Base-by-base conservation (phyloP, 2,113 vertebrate species). In the Prionailurus bengalensis region DNA sequence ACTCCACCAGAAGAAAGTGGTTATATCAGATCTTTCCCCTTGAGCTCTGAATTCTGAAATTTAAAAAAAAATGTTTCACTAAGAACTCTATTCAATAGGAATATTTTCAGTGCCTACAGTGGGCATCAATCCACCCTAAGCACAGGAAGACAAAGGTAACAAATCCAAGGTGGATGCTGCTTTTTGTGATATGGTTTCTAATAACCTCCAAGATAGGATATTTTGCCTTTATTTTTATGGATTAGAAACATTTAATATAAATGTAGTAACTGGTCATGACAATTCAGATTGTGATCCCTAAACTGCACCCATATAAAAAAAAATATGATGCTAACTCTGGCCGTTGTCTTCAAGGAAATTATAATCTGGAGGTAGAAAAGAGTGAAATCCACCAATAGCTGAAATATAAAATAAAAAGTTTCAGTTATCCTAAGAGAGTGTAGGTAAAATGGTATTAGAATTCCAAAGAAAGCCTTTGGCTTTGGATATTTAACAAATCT, bases 31-130 rank as follows among this genome's bases (percentile, higher is more conserved):
- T 65, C n/a, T 84, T 84, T 81, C 73, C 53, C 53, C 17, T 53
- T 78, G 86, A 94, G 42, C 55, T 89, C 33, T 93, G 76, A 88
- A 76, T 87, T 85, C 82, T 66, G n/a, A 29, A 71, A 19, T 76
- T 25, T 0, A 27, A 48, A 39, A 88, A 53, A 79, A 36, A 61
- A 89, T 4, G 3, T 36, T 96, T 95, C 21, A 33, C 65, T 78
- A 85, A 74, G 39, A 79, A 84, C 31, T 92, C 55, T 91, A 93
- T 82, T 70, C 23, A 61, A 7, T 11, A 73, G 23, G 66, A 70
- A 68, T 51, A 45, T 29, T 90, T 61, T 58, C 36, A 13, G 33
- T 48, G 29, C n/a, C 21, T 48, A 1, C 5, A 16, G 5, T 82
- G 4, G 31, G 58, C 23, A 65, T 33, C 2, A 4, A 71, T 79